Evolutionary conservation across 2,888 invertebrate species (phyloP).

Genomic region (Chrysina gloriosa): DNA sequence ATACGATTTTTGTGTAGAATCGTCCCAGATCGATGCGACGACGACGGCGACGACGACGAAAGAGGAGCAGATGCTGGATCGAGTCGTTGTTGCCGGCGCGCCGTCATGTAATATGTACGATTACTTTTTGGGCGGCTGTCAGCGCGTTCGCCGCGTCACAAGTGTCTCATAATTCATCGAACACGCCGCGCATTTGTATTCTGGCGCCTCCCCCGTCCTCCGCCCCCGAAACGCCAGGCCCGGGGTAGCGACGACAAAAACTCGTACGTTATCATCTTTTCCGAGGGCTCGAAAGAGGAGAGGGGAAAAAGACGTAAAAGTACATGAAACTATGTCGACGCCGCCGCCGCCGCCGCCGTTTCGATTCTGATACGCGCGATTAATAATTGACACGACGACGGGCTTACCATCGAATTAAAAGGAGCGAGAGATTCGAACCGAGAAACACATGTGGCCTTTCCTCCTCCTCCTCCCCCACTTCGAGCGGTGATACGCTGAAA

Average conservation of each 20-base stretch:
- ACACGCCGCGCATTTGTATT: conserved; percentile 22
- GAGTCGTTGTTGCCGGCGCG: conserved; percentile 32
- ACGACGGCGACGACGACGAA: not conserved
- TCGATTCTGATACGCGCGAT: conserved; percentile 6
- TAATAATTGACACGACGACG: conserved; percentile 3
- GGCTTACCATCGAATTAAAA: conserved; percentile 4
- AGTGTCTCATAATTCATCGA: conserved; percentile 52
- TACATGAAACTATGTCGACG: conserved; percentile 4
- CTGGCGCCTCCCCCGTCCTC: not conserved
- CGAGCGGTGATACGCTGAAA: too few relatives aligned
- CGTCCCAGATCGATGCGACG: not conserved
- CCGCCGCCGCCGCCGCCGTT: not conserved
- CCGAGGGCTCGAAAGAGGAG: not conserved
- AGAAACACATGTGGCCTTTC: not conserved
- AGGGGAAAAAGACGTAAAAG: not conserved
- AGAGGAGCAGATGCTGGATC: conserved; percentile 20
- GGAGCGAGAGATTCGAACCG: not conserved
- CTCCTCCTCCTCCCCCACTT: too few relatives aligned
- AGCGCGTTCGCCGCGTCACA: conserved; percentile 49
- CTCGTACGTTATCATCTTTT: too few relatives aligned
- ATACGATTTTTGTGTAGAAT: too few relatives aligned
- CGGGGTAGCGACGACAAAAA: too few relatives aligned
- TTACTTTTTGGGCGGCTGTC: conserved; percentile 53
- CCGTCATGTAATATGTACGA: conserved; percentile 54
- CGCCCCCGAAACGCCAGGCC: not conserved